Evolutionary conservation across 2,888 invertebrate genomes (phyloP).

Genomic region (Tiliacea aurago): DNA sequence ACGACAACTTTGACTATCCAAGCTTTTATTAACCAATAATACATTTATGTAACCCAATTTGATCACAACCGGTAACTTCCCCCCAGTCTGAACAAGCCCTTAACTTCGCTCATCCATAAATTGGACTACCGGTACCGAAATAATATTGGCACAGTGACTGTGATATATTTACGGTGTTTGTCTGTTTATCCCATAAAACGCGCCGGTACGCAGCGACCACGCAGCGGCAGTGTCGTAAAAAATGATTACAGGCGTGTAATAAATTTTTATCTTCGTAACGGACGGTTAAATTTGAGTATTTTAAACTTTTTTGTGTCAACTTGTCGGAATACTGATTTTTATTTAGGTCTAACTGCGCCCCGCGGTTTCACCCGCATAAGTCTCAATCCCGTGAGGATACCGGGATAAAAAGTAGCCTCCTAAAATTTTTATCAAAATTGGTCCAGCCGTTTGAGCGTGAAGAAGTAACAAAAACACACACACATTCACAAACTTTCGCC

Average conservation of each 20-base stretch:
- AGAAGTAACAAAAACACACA: too few relatives aligned
- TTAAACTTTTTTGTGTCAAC: not conserved
- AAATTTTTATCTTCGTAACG: conserved; percentile 53
- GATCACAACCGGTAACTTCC: not conserved
- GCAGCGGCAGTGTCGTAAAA: conserved; percentile 54
- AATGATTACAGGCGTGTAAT: conserved; percentile 53
- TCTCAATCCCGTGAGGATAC: too few relatives aligned
- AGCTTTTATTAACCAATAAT: not conserved
- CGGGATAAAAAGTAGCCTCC: too few relatives aligned
- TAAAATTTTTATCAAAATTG: too few relatives aligned
- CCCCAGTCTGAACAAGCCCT: conserved; percentile 5
- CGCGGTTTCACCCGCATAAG: too few relatives aligned
- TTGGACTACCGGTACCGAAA: conserved; percentile 67
- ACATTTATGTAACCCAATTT: not conserved
- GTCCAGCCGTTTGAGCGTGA: too few relatives aligned
- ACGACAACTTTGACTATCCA: not conserved
- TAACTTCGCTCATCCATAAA: conserved; percentile 50
- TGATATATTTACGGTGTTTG: conserved; percentile 77
- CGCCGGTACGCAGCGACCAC: conserved; percentile 46
- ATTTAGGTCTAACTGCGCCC: too few relatives aligned
- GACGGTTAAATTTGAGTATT: not conserved
- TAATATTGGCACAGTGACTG: conserved; percentile 77
- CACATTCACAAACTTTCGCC: too few relatives aligned
- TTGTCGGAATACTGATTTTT: too few relatives aligned
- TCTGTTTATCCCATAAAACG: conserved; percentile 71